Evolutionary conservation across 2,888 invertebrate genomes (phyloP), one percentile per base, ranked within the genome.

Genomic region (Serrognathus titanus): DNA sequence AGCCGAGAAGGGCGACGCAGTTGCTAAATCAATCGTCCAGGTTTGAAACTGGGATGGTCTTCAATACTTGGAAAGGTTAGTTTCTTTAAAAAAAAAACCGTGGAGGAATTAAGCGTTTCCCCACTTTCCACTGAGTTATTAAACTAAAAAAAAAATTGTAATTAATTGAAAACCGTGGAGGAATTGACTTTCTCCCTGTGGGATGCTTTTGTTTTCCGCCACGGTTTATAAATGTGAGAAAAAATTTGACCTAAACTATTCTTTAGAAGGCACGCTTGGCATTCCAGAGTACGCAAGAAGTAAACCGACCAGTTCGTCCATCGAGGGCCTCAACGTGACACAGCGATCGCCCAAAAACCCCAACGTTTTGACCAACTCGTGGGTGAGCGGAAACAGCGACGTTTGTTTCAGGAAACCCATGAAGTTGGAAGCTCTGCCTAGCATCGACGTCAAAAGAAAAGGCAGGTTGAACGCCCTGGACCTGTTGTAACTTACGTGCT

Each of bases 1-100:
- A 87, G 67, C 85, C 87, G 10, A 81, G 82, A 71, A 75, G 88
- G 66, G 83, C 84, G 13, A 79, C 81, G 49, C 83, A 86, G 67
- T 75, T 88, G 36, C 75, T 87, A 3, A 82, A 80, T 63, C 82
- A 83, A 66, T 81, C 82, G 8, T 78, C 80, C 53, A 79, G 80
- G 51, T 76, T 83, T 59, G 83, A 84, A 64, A 75, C 81, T 6
- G 76, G 75, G 51, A 78, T 80, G 68, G 81, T 81, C 57, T 79
- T 82, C 60, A 80, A 79, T 69, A 79, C 76, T 53, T 83, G 82
- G 81, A 78, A 77, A 79, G 81, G 82, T 82, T 72, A 59, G 51
- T 24, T 58, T 24, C 2, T 10, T 40, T 16, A 41, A 16, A 57
- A 41, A 49, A 48, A 51, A 24, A 37, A 24, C 9, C 39, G n/a